These are phyloP conservation scores for Struthio camelus DNA, from an alignment of 2,113 vertebrate genomes.

Conservation along the genomic window DNA sequence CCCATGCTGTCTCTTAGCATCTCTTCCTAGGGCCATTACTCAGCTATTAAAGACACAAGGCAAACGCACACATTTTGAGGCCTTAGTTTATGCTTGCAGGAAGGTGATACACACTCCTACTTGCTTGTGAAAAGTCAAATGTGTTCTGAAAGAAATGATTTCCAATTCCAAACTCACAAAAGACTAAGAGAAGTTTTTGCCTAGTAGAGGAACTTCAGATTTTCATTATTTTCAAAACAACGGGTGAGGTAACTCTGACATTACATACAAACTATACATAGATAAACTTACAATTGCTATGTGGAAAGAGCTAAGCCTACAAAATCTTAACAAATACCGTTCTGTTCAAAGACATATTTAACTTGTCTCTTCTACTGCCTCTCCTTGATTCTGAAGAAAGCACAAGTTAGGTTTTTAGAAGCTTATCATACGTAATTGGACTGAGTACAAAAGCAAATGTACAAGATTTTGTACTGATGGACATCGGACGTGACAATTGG, in stretches of 20 bases:
- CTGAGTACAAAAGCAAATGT: neutral
- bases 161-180: neutral
- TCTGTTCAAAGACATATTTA: accelerated
- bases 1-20: neutral
- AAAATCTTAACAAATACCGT: accelerated
- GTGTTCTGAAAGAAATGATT: accelerated
- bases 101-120: accelerated
- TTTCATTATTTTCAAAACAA: neutral
- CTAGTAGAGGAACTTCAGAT: accelerated
- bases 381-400: neutral
- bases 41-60: accelerated
- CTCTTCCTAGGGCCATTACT: neutral
- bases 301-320: neutral
- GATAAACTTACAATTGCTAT: accelerated
- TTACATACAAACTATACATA: neutral
- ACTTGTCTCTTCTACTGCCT: no score
- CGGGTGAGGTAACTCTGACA: no score
- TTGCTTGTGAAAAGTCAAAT: accelerated
- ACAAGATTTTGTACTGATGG: accelerated
- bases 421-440: accelerated
- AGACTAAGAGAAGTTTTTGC: neutral
- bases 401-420: neutral
- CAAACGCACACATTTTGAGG: neutral
- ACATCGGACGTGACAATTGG: accelerated
- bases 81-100: accelerated